A percentile compares a stretch with the other conserved stretches of the same genome.
These are phyloP conservation scores for Macropodus opercularis DNA, from an alignment of 2,797 vertebrate genomes.

Conservation along the genomic window DNA sequence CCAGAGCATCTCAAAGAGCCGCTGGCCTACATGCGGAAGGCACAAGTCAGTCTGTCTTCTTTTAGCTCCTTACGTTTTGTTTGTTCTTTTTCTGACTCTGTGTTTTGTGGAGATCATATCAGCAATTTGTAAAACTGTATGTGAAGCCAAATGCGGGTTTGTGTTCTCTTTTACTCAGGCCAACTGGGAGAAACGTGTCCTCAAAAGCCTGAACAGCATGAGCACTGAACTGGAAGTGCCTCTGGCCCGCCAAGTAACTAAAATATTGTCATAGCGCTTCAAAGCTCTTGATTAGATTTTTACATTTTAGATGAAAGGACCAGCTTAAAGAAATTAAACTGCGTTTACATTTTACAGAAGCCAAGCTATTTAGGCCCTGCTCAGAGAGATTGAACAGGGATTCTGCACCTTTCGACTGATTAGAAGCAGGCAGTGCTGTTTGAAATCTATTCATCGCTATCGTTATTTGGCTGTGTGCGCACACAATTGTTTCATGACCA, in stretches of 20 bases:
- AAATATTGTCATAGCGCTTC: constrained; percentile 3
- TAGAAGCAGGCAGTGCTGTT: constrained; percentile 12
- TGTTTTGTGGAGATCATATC: constrained; percentile 1
- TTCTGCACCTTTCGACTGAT: not conserved
- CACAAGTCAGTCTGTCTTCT: constrained; percentile 87
- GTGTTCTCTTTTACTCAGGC: constrained; percentile 79
- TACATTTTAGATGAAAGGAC: too few relatives aligned
- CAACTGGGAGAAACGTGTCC: constrained; percentile 96
- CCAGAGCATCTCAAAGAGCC: constrained; percentile 96
- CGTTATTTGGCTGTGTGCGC: not conserved
- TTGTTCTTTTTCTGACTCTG: constrained; percentile 2
- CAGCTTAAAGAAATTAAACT: too few relatives aligned
- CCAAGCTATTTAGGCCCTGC: not conserved
- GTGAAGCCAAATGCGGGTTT: constrained; percentile 14
- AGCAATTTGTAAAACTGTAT: constrained; percentile 3
- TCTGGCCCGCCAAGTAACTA: constrained; percentile 90
- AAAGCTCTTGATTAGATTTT: too few relatives aligned
- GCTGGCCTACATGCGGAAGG: constrained; percentile 94
- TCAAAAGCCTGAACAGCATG: constrained; percentile 99
- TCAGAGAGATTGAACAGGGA: not conserved
- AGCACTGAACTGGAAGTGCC: constrained; percentile 92
- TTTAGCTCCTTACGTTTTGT: constrained; percentile 47
- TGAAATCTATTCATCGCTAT: not conserved
- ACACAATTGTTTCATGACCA: not conserved
- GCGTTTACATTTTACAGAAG: constrained; percentile 1